Evolutionary conservation across 2,888 invertebrate species (phyloP).

Genomic region (Carabus problematicus): DNA sequence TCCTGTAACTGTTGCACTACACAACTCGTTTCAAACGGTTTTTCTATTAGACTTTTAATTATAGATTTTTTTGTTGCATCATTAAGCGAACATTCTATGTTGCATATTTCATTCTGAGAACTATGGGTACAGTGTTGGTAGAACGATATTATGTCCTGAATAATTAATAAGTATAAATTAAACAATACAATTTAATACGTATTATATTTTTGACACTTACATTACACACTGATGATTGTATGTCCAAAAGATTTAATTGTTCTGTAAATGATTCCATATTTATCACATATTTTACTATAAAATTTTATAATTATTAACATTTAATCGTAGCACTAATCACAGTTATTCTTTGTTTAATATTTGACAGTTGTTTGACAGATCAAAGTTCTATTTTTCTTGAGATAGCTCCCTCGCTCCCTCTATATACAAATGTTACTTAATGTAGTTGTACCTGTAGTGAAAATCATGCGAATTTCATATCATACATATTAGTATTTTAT

Average conservation of each 20-base stretch:
- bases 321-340: not conserved
- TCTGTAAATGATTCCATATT: conserved; percentile 30
- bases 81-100: conserved; percentile 17
- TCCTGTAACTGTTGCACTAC: conserved; percentile 19
- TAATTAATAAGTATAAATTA: conserved; percentile 16
- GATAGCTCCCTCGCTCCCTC: not conserved
- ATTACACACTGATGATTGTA: conserved; percentile 21
- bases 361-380: conserved; percentile 36
- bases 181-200: conserved; percentile 1
- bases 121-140: conserved; percentile 19
- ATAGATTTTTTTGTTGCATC: conserved; percentile 15
- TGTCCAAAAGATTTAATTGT: conserved; percentile 29
- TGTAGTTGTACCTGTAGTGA: too few relatives aligned
- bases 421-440: not conserved
- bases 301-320: not conserved
- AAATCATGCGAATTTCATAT: too few relatives aligned
- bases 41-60: conserved; percentile 20
- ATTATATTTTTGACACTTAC: conserved; percentile 22
- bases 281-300: conserved; percentile 13
- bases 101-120: conserved; percentile 23
- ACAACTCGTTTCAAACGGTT: conserved; percentile 26
- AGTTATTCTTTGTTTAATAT: conserved; percentile 24
- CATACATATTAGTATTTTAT: too few relatives aligned
- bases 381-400: conserved; percentile 16
- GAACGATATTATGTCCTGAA: conserved; percentile 25